Base-by-base conservation (phyloP, 1,140 invertebrate genomes). In the Orius insidiosus region DNA sequence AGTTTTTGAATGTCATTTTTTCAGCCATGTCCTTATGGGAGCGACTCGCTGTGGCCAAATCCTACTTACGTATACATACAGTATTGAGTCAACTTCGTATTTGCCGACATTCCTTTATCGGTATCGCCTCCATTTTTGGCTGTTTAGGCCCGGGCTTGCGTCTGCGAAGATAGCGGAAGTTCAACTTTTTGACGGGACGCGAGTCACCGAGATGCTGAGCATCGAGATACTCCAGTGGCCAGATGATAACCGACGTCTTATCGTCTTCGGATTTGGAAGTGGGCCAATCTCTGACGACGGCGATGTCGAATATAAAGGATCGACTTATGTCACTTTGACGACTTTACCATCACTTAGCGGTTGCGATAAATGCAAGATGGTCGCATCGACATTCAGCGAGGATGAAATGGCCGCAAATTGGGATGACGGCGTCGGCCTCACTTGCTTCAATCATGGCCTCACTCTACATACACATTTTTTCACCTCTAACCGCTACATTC, bases 31-130 rank as follows among this genome's bases (percentile, higher is more conserved):
- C 33, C 85, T 90, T 59, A 84, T 95, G 75, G 90, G 90, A 6
- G 80, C 93, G 54, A 88, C 85, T 16, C 79, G 86, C 56, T 92
- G 87, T 66, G 88, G 88, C 6, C 82, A 88, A 61, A 93, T 85
- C 70, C 70, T 94, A 46, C 62, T 95, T 44, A 90, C 86, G 45
- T 93, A 92, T 60, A 82, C 80, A 5, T 72, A 73, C 51, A 70
- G 63, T n/a, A 56, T 65, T 46, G 68, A 68, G 47, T 59, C 61
- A 18, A 34, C 59, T 31, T 60, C 65, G 50, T 74, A 78, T 60
- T 71, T 70, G 56, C 59, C 24, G 54, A 62, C 24, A 3, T 36
- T 36, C 9, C 5, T 36, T 4, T 66, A 63, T 51, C 71, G 69
- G 58, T 81, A 80, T 55, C 64, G 69, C 41, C 61, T 81, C 45